Base-by-base conservation (phyloP, 1,140 invertebrate genomes). In the Oreohelix idahoensis region DNA sequence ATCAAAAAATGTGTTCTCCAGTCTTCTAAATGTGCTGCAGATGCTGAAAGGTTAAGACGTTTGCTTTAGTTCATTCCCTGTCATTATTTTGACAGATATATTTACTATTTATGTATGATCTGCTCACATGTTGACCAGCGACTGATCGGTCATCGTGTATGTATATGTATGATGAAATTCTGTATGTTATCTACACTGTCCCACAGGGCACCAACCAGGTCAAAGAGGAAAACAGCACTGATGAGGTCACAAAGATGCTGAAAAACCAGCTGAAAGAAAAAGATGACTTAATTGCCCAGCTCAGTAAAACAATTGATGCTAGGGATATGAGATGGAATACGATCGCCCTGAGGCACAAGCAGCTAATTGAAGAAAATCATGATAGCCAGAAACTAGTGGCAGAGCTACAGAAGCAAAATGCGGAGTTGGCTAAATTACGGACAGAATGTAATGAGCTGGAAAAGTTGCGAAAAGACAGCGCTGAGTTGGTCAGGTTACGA, bases 221-320 rank as follows among this genome's bases (percentile, higher is more conserved):
- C 63, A 58, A 4, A 58, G n/a, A 66, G 8, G 63, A 66, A 10
- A 23, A 4, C 10, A 66, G n/a, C 29, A 11, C n/a, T 35, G 29
- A 66, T 66, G 63, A 66, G 32, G 63, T 32, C 32, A 66, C 63
- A 66, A 66, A 66, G 29, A 66, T 66, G 63, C 29, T 66, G 63
- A 66, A 35, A 32, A 66, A 66, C 20, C 63, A 66, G 29, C 63
- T 66, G 63, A 29, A 66, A 66, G 63, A 66, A 66, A 66, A 66
- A 32, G 63, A 66, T 35, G 8, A 32, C 8, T 10, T 66, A 10
- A 66, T 32, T 66, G 17, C 23, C 5, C n/a, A 66, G 29, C 63
- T 66, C 10, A 66, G 29, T 32, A 66, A 32, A 66, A 32, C 63
- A 32, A 29, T 32, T 11, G n/a, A 66, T 35, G 5, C n/a, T 23